Evolutionary conservation across 2,888 invertebrate genomes (phyloP).

Genomic region (Chironomus tentans): DNA sequence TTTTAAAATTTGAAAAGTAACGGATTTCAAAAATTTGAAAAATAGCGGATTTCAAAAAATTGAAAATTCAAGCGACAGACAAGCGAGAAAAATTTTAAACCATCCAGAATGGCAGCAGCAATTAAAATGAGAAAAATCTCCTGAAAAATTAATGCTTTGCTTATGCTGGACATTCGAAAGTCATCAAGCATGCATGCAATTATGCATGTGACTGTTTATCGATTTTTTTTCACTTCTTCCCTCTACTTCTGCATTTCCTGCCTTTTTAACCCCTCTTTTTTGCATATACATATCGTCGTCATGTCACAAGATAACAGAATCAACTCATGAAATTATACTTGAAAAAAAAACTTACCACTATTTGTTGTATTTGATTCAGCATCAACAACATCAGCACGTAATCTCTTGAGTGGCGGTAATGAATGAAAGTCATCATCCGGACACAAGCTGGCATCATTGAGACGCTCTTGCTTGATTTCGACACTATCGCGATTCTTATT

Average conservation of each 20-base stretch:
- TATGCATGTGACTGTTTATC: slow-evolving; percentile 10
- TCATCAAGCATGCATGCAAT: neutral
- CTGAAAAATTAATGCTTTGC: slow-evolving; percentile 2
- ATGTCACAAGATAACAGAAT: too few relatives aligned
- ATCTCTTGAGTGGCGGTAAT: slow-evolving; percentile 53
- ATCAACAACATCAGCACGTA: slow-evolving; percentile 72
- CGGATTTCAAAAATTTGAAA: too few relatives aligned
- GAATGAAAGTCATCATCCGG: slow-evolving; percentile 45
- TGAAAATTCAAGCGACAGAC: too few relatives aligned
- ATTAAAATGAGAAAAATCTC: slow-evolving; percentile 14
- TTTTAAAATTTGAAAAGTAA: too few relatives aligned
- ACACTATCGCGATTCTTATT: slow-evolving; percentile 38
- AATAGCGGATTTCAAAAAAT: too few relatives aligned
- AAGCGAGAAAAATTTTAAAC: too few relatives aligned
- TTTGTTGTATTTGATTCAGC: slow-evolving; percentile 86
- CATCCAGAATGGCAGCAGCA: neutral
- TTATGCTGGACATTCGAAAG: slow-evolving; percentile 14
- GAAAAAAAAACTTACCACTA: slow-evolving; percentile 61
- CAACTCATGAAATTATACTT: neutral
- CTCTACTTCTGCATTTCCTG: neutral
- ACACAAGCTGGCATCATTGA: slow-evolving; percentile 52
- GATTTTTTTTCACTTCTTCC: neutral
- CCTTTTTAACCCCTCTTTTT: neutral
- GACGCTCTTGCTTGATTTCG: slow-evolving; percentile 55
- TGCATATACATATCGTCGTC: neutral